Conservation (phyloP, 2,888 invertebrate genomes). For the Acanthosoma haemorrhoidale region DNA sequence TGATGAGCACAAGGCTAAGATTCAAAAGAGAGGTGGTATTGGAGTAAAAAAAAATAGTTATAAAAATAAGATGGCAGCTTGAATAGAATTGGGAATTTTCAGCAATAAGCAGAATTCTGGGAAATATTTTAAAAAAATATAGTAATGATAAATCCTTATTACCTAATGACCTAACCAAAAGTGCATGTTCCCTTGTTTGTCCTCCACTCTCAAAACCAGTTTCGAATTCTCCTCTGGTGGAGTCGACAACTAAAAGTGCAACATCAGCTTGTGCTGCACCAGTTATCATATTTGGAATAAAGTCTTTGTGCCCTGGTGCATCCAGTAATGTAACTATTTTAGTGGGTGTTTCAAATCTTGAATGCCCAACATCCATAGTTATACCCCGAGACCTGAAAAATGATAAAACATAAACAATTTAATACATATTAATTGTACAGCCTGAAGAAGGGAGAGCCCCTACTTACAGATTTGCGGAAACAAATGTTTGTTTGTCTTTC, state of each 20-base stretch:
- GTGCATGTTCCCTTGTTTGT: conserved; percentile 94
- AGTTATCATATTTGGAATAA: conserved; percentile 99
- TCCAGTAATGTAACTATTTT: conserved; percentile 81
- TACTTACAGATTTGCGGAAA: too few species aligned
- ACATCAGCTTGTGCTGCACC: conserved; percentile 98
- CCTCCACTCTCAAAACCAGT: conserved; percentile 97
- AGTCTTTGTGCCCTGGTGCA: conserved; percentile 98
- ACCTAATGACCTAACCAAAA: conserved; percentile 77
- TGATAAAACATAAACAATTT: background rate
- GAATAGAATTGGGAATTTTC: too few species aligned
- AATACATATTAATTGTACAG: too few species aligned
- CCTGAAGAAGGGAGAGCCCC: too few species aligned
- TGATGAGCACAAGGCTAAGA: too few species aligned
- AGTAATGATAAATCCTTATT: too few species aligned
- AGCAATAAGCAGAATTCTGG: too few species aligned
- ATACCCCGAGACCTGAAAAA: conserved; percentile 76
- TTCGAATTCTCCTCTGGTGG: conserved; percentile 95
- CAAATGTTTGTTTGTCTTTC: too few species aligned
- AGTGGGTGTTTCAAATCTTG: conserved; percentile 81
- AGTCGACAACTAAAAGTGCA: conserved; percentile 92
- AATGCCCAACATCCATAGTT: conserved; percentile 96
- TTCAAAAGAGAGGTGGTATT: too few species aligned
- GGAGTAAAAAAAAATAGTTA: too few species aligned
- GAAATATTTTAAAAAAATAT: too few species aligned
- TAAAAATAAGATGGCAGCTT: too few species aligned